Evolutionary conservation across 2,113 vertebrate species (phyloP).

Genomic region (Meleagris gallopavo): DNA sequence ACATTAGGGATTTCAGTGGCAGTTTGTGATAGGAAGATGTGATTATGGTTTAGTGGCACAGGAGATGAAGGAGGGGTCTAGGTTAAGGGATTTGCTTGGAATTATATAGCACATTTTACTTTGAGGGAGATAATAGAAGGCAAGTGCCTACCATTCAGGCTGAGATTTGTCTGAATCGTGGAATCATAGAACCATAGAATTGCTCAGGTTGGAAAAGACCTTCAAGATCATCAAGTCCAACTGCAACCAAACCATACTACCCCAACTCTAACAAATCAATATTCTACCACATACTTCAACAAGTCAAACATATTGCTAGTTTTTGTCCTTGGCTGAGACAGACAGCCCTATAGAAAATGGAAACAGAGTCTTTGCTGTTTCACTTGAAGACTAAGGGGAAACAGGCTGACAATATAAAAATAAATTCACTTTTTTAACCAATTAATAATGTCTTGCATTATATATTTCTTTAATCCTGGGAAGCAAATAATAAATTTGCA

Average conservation of each 20-base stretch:
- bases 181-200: no score
- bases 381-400: neutral
- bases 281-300: no score
- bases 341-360: neutral
- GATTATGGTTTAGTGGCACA: neutral
- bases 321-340: neutral
- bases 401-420: accelerated
- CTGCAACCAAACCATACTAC: no score
- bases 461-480: neutral
- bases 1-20: neutral
- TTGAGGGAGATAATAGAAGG: neutral
- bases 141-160: neutral
- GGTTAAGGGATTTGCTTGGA: neutral
- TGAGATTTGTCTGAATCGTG: neutral
- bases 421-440: neutral
- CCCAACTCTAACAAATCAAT: no score
- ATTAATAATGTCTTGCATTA: neutral
- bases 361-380: neutral
- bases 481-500: neutral
- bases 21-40: neutral
- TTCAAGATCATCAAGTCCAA: no score
- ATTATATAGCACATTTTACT: neutral
- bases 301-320: no score
- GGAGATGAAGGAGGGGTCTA: neutral
- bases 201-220: no score